Base-by-base conservation (phyloP, 2,797 vertebrate species). In the Anomalospiza imberbis region DNA sequence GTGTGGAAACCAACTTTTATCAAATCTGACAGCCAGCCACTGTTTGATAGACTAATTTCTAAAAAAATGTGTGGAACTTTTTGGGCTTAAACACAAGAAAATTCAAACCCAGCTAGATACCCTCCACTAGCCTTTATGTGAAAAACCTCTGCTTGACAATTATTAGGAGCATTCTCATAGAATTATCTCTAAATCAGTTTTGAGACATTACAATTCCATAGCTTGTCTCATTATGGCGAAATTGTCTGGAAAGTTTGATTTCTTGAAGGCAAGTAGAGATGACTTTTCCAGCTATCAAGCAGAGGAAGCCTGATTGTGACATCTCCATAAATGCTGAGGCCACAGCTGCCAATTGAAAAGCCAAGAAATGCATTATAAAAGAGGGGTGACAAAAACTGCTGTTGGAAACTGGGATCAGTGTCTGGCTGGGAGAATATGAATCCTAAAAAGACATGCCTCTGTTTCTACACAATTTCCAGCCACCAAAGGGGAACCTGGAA, bases 1-100 rank as follows among this genome's bases (percentile, higher is more conserved):
- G 92, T 73, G 63, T 87, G 79, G 82, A 76, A 93, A 89, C 78
- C 91, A 93, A 89, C 68, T 96, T 95, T 85, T 95, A 89, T 94
- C 63, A 93, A 88, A 93, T 26, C 67, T 95, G 93, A 95, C 79
- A 96, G 74, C 57, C 77, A 84, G 76, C 34, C 77, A 66, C 42
- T 77, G 66, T 66, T 88, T 63, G 91, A 72, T 72, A 68, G 36
- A 91, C 79, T 85, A 75, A 51, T 80, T 93, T 95, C 51, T 90
- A 38, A 92, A 96, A 96, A 94, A 72, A 71, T 31, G 28, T 51
- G 36, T 73, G 47, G 32, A 95, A 80, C 26, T 36, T 94, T 93
- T 85, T 74, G 61, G 68, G 34, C 57, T 96, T 78, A 71, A 74
- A 68, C 38, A 47, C 24, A 51, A 88, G 58, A 82, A 94, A 84